Evolutionary conservation across 2,888 invertebrate genomes (phyloP).

Genomic region (Conomelus anceps): DNA sequence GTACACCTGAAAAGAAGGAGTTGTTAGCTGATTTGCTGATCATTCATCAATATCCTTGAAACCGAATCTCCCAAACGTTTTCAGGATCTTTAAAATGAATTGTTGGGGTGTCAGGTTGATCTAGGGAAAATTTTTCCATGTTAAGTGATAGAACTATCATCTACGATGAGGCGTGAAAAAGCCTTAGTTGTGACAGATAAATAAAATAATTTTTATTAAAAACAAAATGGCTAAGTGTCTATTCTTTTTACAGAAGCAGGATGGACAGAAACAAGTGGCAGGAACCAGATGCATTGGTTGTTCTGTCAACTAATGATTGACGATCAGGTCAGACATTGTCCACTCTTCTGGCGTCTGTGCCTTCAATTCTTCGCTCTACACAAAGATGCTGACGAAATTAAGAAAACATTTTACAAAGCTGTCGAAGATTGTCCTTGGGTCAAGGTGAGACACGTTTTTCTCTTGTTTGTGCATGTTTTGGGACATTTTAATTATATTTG

Average conservation of each 20-base stretch:
- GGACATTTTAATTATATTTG: background rate
- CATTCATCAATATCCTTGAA: too few relatives aligned
- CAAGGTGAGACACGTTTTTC: slow-evolving; percentile 45
- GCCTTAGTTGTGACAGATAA: too few relatives aligned
- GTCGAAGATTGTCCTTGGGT: slow-evolving; percentile 59
- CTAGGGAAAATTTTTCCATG: too few relatives aligned
- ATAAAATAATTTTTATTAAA: too few relatives aligned
- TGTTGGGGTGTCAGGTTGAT: too few relatives aligned
- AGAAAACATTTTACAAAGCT: slow-evolving; percentile 48
- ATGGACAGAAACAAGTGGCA: background rate
- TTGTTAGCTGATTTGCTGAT: too few relatives aligned
- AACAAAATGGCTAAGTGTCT: too few relatives aligned
- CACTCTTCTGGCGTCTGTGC: slow-evolving; percentile 52
- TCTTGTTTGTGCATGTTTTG: background rate
- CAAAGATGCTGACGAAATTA: slow-evolving; percentile 41
- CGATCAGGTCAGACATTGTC: slow-evolving; percentile 31
- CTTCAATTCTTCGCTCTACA: slow-evolving; percentile 48
- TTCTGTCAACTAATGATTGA: slow-evolving; percentile 21
- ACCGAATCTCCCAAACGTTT: too few relatives aligned
- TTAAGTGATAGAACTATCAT: too few relatives aligned
- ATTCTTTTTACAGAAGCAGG: background rate
- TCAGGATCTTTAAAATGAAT: too few relatives aligned
- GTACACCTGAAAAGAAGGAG: too few relatives aligned
- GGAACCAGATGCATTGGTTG: background rate
- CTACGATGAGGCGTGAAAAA: too few relatives aligned